phyloP scores from a whole-genome alignment of 1,140 invertebrate genomes.

The Danaus melanippus region DNA sequence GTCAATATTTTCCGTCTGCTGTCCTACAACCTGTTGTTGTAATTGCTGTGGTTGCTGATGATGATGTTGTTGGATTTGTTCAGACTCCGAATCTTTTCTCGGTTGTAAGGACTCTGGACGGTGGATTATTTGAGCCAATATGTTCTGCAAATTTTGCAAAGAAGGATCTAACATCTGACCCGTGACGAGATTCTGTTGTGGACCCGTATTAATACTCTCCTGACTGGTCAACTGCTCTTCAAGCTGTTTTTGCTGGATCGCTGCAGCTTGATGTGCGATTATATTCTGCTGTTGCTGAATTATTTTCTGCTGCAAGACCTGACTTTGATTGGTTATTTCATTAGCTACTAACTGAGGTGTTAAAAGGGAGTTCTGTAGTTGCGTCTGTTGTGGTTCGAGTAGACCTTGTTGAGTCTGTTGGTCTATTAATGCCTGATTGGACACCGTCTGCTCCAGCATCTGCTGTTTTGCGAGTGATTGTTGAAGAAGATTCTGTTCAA shows the following conservation, averaged over 20 bases:
- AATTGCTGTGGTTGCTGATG: slow-evolving; percentile 27
- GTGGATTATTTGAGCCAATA: slow-evolving; percentile 64
- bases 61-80: slow-evolving; percentile 34
- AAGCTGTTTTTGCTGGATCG: slow-evolving; percentile 69
- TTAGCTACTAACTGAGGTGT: slow-evolving; percentile 46
- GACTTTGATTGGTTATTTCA: slow-evolving; percentile 65
- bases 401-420: slow-evolving; percentile 59
- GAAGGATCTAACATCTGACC: slow-evolving; percentile 59
- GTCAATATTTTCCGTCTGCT: slow-evolving; percentile 34
- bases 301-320: slow-evolving; percentile 57
- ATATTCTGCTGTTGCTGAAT: slow-evolving; percentile 63
- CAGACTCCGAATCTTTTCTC: slow-evolving; percentile 62
- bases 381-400: slow-evolving; percentile 50
- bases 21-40: slow-evolving; percentile 14
- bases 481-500: slow-evolving; percentile 72
- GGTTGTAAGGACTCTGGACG: slow-evolving; percentile 53
- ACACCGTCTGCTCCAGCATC: slow-evolving; percentile 72
- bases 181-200: slow-evolving; percentile 46
- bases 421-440: slow-evolving; percentile 53
- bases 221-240: slow-evolving; percentile 59
- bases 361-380: slow-evolving; percentile 38
- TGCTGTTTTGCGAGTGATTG: slow-evolving; percentile 59
- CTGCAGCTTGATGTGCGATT: slow-evolving; percentile 59
- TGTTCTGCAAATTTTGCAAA: slow-evolving; percentile 64
- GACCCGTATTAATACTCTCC: slow-evolving; percentile 48